A percentile compares a stretch with the other conserved stretches of the same genome.
phyloP scores from a whole-genome alignment of 2,888 invertebrate species.

The Timandra comae region DNA sequence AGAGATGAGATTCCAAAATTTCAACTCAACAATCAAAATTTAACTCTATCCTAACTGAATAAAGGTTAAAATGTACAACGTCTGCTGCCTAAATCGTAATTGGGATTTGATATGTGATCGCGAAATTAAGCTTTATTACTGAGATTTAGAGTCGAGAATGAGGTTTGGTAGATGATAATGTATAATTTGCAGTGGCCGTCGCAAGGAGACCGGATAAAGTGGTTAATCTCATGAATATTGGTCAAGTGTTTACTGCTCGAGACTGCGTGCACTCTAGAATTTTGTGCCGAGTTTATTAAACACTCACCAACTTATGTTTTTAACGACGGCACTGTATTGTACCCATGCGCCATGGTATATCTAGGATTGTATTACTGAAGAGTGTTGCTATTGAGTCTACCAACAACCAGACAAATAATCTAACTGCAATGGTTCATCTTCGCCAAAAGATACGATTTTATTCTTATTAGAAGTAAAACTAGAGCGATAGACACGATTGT shows the following conservation, averaged over 20 bases:
- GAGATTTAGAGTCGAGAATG: constrained; percentile 1
- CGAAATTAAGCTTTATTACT: constrained; percentile 6
- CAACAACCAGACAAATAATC: too few species aligned
- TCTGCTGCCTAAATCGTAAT: constrained; percentile 7
- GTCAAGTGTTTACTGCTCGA: constrained; percentile 22
- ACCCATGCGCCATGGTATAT: too few species aligned
- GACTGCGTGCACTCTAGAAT: constrained; percentile 2
- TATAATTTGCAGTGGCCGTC: constrained; percentile 28
- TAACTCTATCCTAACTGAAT: constrained; percentile 3
- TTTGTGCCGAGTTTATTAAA: too few species aligned
- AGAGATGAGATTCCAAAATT: constrained; percentile 12
- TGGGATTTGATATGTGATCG: neutral
- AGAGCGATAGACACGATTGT: too few species aligned
- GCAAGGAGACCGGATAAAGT: constrained; percentile 21
- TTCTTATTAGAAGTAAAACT: too few species aligned
- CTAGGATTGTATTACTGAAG: too few species aligned
- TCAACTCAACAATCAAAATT: constrained; percentile 2
- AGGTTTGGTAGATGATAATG: constrained; percentile 10
- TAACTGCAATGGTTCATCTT: too few species aligned
- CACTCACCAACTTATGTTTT: too few species aligned
- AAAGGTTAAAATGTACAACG: constrained; percentile 1
- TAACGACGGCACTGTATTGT: too few species aligned
- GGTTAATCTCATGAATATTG: constrained; percentile 34
- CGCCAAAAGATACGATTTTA: too few species aligned
- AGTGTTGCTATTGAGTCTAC: too few species aligned